Conservation (phyloP, 2,888 invertebrate genomes). For the Melangyna quadrimaculata region DNA sequence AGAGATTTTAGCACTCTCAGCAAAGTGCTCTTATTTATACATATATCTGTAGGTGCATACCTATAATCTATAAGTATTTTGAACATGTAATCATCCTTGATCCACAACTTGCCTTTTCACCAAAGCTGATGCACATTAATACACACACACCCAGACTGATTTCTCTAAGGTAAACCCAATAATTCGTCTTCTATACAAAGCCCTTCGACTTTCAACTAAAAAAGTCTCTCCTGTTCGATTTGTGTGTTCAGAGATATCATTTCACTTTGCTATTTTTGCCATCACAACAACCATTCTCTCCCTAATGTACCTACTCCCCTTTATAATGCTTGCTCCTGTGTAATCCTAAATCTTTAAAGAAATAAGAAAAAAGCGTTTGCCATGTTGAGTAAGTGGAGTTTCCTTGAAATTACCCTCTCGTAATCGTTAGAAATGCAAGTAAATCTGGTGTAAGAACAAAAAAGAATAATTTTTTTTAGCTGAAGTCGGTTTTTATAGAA, state of each 20-base stretch:
- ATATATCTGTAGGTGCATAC: too few relatives aligned
- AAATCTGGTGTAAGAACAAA: background rate
- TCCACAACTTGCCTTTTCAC: conserved; percentile 30
- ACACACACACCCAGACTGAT: background rate
- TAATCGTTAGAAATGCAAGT: conserved; percentile 7
- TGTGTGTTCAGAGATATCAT: conserved; percentile 23
- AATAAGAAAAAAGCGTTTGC: conserved; percentile 36
- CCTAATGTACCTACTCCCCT: background rate
- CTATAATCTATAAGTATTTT: background rate
- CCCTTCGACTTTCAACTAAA: background rate
- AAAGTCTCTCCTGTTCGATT: conserved; percentile 34
- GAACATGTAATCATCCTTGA: conserved; percentile 4
- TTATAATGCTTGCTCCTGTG: background rate
- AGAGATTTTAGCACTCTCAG: conserved; percentile 50
- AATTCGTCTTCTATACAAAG: conserved; percentile 42
- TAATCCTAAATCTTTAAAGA: conserved; percentile 20
- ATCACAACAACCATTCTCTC: background rate
- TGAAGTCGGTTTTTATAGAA: conserved; percentile 2
- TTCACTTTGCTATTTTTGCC: conserved; percentile 5
- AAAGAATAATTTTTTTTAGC: conserved; percentile 11
- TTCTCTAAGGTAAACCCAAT: conserved; percentile 26
- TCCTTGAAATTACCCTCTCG: background rate
- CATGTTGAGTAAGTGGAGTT: background rate
- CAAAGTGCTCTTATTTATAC: background rate
- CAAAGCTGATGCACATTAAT: background rate